phyloP scores from a whole-genome alignment of 2,113 vertebrate species.

The Stigmatopora nigra region DNA sequence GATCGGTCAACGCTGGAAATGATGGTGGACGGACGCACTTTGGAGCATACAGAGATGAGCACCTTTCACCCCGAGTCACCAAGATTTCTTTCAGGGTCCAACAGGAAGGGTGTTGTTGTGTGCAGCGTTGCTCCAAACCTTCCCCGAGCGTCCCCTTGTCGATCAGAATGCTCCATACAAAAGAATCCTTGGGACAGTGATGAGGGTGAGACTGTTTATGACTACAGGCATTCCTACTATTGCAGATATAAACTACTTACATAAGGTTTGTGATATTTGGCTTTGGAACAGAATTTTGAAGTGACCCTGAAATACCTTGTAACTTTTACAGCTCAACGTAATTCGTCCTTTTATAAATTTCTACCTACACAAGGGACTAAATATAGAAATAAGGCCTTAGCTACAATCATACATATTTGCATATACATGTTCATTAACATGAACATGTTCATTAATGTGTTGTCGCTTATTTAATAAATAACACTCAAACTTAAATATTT shows the following conservation, averaged over 20 bases:
- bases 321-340: too few species aligned
- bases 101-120: constrained; percentile 85
- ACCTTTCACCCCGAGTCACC: constrained; percentile 93
- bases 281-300: too few species aligned
- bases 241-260: neutral
- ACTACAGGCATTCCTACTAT: neutral
- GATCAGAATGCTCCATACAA: constrained; percentile 86
- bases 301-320: too few species aligned
- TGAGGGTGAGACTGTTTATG: constrained; percentile 68
- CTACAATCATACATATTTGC: too few species aligned
- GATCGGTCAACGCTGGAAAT: constrained; percentile 86
- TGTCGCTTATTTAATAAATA: too few species aligned
- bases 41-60: constrained; percentile 93
- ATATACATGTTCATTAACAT: too few species aligned
- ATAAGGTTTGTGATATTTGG: too few species aligned
- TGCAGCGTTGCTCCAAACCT: constrained; percentile 95
- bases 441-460: too few species aligned
- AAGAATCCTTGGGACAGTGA: constrained; percentile 87
- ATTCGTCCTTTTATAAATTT: too few species aligned
- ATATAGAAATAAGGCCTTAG: too few species aligned
- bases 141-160: constrained; percentile 81
- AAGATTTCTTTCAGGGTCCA: constrained; percentile 75
- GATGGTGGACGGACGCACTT: constrained; percentile 75
- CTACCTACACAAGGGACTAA: too few species aligned
- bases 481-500: too few species aligned